Percentiles rank a stretch among this genome's conserved stretches.
Conservation (phyloP, 1,140 invertebrate species). For the Melipona quadrifasciata region DNA sequence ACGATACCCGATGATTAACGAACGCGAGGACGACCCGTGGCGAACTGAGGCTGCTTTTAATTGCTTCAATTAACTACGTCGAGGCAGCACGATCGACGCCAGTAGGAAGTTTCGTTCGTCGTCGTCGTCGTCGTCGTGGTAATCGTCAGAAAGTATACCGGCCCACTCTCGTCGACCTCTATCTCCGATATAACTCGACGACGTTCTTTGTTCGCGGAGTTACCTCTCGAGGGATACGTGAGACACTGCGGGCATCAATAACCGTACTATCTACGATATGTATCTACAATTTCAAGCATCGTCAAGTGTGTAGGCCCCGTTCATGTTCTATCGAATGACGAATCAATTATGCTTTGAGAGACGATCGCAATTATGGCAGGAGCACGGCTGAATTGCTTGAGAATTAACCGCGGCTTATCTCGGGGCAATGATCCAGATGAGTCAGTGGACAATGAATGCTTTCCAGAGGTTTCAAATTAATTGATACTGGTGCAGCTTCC, state of each 20-base stretch:
- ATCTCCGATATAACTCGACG: constrained; percentile 9
- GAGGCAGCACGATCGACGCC: constrained; percentile 34
- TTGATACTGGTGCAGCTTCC: background rate
- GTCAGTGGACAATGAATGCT: background rate
- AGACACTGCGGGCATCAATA: background rate
- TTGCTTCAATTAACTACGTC: constrained; percentile 65
- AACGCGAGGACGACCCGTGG: constrained; percentile 53
- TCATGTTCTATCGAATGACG: background rate
- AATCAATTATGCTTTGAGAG: constrained; percentile 2
- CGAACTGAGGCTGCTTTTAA: constrained; percentile 68
- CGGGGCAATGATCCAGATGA: background rate
- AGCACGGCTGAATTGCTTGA: background rate
- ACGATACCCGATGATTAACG: constrained; percentile 64
- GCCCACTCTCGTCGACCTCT: background rate
- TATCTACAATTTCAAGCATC: background rate
- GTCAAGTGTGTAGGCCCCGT: background rate
- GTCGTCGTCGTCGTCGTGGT: too few relatives aligned
- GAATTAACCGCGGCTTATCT: background rate
- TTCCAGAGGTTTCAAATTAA: background rate
- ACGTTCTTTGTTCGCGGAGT: constrained; percentile 5
- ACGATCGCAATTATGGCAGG: background rate
- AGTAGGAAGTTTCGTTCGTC: constrained; percentile 8
- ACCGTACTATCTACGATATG: background rate
- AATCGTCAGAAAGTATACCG: constrained; percentile 30
- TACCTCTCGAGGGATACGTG: too few relatives aligned